A percentile compares a stretch with the other conserved stretches of the same genome.
Evolutionary conservation across 2,888 invertebrate genomes (phyloP).

Genomic region (Doris montereyensis): DNA sequence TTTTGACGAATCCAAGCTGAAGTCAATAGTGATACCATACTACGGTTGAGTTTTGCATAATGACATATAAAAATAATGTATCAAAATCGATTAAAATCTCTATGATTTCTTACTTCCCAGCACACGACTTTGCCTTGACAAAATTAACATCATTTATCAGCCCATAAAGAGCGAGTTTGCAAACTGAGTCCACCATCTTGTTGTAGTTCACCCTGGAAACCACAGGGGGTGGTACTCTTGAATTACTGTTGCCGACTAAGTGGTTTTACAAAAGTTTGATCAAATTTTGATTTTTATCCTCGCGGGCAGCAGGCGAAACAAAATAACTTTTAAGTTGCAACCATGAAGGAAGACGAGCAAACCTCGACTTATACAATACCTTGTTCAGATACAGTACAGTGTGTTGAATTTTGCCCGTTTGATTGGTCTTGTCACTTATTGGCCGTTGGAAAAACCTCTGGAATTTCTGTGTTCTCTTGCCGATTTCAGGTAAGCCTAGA

Average conservation of each 20-base stretch:
- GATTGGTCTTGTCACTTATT: conserved; percentile 64
- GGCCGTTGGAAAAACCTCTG: conserved; percentile 61
- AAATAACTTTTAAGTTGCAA: too few species aligned
- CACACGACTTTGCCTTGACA: conserved; percentile 68
- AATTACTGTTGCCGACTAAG: too few species aligned
- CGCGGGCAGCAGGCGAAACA: too few species aligned
- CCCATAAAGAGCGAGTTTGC: conserved; percentile 60
- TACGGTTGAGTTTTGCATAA: too few species aligned
- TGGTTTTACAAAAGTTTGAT: too few species aligned
- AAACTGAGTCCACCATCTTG: conserved; percentile 50
- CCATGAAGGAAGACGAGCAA: conserved; percentile 22
- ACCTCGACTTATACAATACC: conserved; percentile 49
- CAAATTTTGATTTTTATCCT: too few species aligned
- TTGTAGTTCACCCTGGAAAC: conserved; percentile 59
- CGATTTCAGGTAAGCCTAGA: conserved; percentile 63
- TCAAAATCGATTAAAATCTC: too few species aligned
- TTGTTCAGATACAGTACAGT: conserved; percentile 55
- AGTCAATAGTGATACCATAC: too few species aligned
- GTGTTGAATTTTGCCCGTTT: conserved; percentile 63
- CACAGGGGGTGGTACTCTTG: conserved; percentile 27
- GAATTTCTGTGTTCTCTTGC: conserved; percentile 62
- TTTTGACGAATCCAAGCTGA: too few species aligned
- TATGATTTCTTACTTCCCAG: too few species aligned
- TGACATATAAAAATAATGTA: too few species aligned
- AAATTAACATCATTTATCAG: conserved; percentile 68